These are phyloP conservation scores for Corynorhinus townsendii DNA, from an alignment of 2,113 vertebrate species.

Conservation along the genomic window DNA sequence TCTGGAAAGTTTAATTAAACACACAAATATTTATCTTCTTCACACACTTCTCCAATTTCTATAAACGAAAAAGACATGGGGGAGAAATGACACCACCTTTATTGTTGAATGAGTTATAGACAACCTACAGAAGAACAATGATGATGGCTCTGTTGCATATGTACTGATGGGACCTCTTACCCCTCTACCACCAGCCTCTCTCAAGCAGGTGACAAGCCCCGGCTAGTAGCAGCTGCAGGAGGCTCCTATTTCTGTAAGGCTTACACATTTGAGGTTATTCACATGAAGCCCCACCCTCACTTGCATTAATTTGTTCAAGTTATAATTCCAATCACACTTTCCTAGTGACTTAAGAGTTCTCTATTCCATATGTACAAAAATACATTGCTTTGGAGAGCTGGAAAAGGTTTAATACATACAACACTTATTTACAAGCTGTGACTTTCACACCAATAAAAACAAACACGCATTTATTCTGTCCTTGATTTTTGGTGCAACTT, in stretches of 20 bases:
- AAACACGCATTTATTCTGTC: conserved; percentile 70
- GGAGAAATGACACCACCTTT: not conserved
- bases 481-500: conserved; percentile 77
- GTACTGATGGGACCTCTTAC: not conserved
- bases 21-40: not conserved
- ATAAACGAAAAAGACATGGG: not conserved
- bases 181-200: not conserved
- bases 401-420: conserved; percentile 67
- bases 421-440: conserved; percentile 71
- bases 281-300: not conserved
- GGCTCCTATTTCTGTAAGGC: not conserved
- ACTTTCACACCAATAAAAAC: conserved; percentile 71
- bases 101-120: not conserved
- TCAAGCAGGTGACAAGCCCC: not conserved
- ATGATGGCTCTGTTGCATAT: not conserved
- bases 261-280: not conserved
- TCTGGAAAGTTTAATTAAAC: conserved; percentile 8
- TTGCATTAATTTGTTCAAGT: not conserved
- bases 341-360: conserved; percentile 43
- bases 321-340: not conserved
- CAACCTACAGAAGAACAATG: conserved; percentile 3
- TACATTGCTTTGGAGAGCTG: conserved; percentile 70
- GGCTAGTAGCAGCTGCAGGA: not conserved
- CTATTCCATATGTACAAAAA: conserved; percentile 71
- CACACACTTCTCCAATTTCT: not conserved